A percentile compares a stretch with the other conserved stretches of the same genome.
Evolutionary conservation across 2,888 invertebrate species (phyloP).

Genomic region (Dorcus hopei): DNA sequence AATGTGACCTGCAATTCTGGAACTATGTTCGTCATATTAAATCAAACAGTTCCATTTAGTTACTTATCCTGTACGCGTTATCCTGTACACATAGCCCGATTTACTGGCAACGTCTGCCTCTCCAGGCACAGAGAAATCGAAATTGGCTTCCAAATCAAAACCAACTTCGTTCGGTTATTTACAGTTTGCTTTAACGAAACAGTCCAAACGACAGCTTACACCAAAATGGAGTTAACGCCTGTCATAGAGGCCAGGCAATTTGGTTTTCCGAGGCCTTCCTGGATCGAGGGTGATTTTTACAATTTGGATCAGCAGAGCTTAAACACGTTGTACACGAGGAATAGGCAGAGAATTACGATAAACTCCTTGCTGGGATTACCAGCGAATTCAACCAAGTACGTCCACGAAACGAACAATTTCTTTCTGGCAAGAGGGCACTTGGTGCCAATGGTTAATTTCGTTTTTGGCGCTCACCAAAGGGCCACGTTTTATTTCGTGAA

Average conservation of each 20-base stretch:
- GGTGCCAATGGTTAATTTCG: constrained; percentile 60
- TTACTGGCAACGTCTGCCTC: constrained; percentile 49
- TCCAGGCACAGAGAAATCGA: constrained; percentile 45
- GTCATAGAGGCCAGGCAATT: constrained; percentile 52
- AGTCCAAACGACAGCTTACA: constrained; percentile 54
- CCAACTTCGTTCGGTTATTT: constrained; percentile 51
- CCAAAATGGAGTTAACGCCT: constrained; percentile 51
- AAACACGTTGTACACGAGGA: constrained; percentile 37
- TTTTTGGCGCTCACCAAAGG: constrained; percentile 57
- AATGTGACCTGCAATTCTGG: constrained; percentile 24
- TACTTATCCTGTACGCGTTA: constrained; percentile 48
- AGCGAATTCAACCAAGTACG: constrained; percentile 43
- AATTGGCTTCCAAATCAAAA: constrained; percentile 53
- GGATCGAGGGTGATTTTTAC: constrained; percentile 52
- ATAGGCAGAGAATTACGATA: constrained; percentile 37
- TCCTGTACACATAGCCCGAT: constrained; percentile 46
- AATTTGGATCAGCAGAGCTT: constrained; percentile 37
- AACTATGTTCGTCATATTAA: constrained; percentile 22
- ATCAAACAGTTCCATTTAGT: constrained; percentile 39
- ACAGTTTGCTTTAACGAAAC: constrained; percentile 56
- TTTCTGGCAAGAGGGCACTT: constrained; percentile 56
- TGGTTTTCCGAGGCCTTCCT: constrained; percentile 52
- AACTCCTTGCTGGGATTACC: constrained; percentile 37
- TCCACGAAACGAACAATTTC: constrained; percentile 45
- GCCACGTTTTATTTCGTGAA: constrained; percentile 64